Evolutionary conservation across 37 sponge, comb jelly and placozoan species (phyloP), one percentile per base, ranked within the genome.

Genomic region (Crambe crambe): DNA sequence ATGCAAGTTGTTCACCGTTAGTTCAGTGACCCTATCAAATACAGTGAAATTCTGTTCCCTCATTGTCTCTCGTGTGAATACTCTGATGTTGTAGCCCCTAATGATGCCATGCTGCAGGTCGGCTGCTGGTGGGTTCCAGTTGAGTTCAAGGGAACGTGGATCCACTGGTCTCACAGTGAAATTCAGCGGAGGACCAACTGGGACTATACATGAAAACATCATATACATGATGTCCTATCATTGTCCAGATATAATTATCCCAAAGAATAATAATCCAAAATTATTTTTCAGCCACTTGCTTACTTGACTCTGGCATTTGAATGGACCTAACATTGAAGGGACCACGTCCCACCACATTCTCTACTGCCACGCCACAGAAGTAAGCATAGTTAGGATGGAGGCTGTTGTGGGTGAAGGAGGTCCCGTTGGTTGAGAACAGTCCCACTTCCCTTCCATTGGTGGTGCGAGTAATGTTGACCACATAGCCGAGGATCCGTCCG

Each of bases 301-400:
- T 76, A 85, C 85, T 73, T 32, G 42, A 72, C 72, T 85, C 85
- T 47, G 85, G 85, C 72, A 78, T 77, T 41, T 44, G 70, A 34
- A 85, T 43, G 6, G 40, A 60, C 1, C 29, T 17, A 42, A 44
- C 23, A 18, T 4, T 22, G 29, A 12, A 63, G 4, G 81, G 87
- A 21, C 87, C 87, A 20, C 37, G 38, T 6, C 87, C 87, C 37
- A 58, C 61, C 4, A 21, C 38, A 39, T 80, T 86, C 2, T 42
- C 65, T 34, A 81, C 87, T 40, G 81, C 75, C 22, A 86, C 58
- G 58, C 43, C 20, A 29, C 51, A 67, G 20, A 39, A 36, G 27
- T 86, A 86, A 4, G 26, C 59, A 25, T 58, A 79, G 76, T 68
- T 75, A 0, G 87, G 81, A 56, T 75, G 44, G 8, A 86, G 68